These are phyloP conservation scores for Trichechus manatus DNA, from an alignment of 2,113 vertebrate genomes.

Conservation along the genomic window DNA sequence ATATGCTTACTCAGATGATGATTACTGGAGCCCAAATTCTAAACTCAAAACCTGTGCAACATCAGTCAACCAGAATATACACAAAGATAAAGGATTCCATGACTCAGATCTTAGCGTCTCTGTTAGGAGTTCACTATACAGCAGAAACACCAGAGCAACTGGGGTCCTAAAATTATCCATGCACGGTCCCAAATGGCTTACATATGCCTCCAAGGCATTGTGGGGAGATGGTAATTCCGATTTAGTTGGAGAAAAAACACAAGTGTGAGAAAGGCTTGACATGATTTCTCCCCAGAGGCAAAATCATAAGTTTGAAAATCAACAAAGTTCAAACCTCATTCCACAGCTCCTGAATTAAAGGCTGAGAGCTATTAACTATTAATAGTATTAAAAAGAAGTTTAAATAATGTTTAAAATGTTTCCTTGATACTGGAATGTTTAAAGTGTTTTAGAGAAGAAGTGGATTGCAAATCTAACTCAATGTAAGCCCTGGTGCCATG, in stretches of 20 bases:
- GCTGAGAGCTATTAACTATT: not conserved
- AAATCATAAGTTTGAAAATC: conserved; percentile 27
- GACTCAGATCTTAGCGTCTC: not conserved
- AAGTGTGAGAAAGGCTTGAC: not conserved
- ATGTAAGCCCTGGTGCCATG: not conserved
- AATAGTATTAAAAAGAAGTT: not conserved
- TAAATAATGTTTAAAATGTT: not conserved
- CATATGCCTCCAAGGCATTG: not conserved
- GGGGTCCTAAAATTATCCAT: conserved; percentile 7
- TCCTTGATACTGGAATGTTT: conserved; percentile 2
- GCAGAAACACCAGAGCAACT: not conserved
- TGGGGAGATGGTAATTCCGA: not conserved
- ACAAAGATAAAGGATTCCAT: not conserved
- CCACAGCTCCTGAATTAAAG: not conserved
- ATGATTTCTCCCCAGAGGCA: not conserved
- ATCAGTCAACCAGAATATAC: conserved; percentile 24
- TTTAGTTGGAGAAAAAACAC: not conserved
- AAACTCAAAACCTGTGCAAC: not conserved
- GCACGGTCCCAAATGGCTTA: not conserved
- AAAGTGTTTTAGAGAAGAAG: not conserved
- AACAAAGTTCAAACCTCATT: not conserved
- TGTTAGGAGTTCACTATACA: not conserved
- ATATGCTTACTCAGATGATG: conserved; percentile 38
- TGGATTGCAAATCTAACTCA: not conserved
- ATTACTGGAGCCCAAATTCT: not conserved